Conservation (phyloP, 2,113 vertebrate species). For the Dicerorhinus sumatrensis region DNA sequence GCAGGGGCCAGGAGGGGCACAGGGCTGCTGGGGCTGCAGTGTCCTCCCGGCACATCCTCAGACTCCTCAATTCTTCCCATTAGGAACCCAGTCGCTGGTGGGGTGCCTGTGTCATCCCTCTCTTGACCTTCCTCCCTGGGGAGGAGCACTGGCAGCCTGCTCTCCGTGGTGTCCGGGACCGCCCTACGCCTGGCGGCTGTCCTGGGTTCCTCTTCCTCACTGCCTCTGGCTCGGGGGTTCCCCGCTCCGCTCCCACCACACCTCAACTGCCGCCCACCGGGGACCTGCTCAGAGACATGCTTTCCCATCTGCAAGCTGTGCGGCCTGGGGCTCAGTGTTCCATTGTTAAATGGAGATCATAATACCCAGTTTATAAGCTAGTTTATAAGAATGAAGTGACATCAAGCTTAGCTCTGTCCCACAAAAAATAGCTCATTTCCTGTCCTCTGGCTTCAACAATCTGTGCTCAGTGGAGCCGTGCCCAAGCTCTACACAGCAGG, state of each 20-base stretch:
- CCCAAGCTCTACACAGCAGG: neutral
- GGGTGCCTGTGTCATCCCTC: neutral
- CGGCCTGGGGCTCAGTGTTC: neutral
- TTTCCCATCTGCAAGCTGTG: neutral
- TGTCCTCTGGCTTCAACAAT: neutral
- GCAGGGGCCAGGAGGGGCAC: neutral
- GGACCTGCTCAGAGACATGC: neutral
- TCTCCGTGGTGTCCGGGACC: neutral
- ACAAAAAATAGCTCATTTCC: neutral
- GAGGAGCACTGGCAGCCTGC: neutral
- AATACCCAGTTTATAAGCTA: neutral
- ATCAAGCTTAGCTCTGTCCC: neutral
- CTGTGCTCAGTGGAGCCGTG: neutral
- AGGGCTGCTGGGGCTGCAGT: neutral
- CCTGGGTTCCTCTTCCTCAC: constrained; percentile 59
- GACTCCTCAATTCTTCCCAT: neutral
- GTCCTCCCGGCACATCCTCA: neutral
- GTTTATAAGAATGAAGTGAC: neutral
- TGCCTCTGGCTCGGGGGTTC: neutral
- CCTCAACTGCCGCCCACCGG: neutral
- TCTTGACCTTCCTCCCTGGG: neutral
- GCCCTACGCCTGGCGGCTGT: neutral
- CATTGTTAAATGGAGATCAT: too few relatives aligned
- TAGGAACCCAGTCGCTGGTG: fast-evolving
- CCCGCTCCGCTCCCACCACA: neutral